A percentile compares a stretch with the other conserved stretches of the same genome.
These are phyloP conservation scores for Andrena dorsata DNA, from an alignment of 2,888 invertebrate species.

Conservation along the genomic window DNA sequence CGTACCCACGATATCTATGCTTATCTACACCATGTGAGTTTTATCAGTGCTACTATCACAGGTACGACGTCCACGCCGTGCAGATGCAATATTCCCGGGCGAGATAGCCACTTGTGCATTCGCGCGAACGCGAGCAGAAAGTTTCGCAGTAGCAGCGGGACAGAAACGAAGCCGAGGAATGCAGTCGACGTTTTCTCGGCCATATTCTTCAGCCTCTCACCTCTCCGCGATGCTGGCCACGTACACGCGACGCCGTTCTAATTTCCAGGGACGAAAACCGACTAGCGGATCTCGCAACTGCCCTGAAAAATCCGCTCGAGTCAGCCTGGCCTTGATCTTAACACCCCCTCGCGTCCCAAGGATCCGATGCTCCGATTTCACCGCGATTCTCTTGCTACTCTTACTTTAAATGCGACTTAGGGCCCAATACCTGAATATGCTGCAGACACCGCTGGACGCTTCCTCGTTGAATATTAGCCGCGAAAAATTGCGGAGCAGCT, in stretches of 20 bases:
- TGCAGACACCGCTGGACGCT: background rate
- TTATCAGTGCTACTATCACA: background rate
- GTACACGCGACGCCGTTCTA: constrained; percentile 38
- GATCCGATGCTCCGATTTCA: constrained; percentile 3
- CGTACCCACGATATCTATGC: too few species aligned
- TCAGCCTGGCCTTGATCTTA: constrained; percentile 72
- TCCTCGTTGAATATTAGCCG: background rate
- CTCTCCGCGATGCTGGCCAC: constrained; percentile 21
- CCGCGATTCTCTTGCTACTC: background rate
- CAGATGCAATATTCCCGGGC: background rate
- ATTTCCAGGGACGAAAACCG: constrained; percentile 36
- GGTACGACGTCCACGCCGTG: background rate
- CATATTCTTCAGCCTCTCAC: constrained; percentile 38
- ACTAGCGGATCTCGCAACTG: constrained; percentile 32
- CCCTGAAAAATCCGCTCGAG: constrained; percentile 22
- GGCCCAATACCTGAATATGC: background rate
- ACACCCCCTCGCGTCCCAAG: constrained; percentile 25
- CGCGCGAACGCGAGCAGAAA: background rate
- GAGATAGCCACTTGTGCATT: background rate
- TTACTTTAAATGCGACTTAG: background rate
- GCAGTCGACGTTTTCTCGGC: constrained; percentile 60
- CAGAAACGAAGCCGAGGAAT: constrained; percentile 57
- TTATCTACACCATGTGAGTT: too few species aligned
- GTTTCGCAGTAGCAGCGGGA: constrained; percentile 23
- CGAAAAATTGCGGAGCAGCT: background rate